Percentiles rank a stretch among this genome's conserved stretches.
Conservation (phyloP, 2,888 invertebrate species). For the Hirtodrosophila alboralis region DNA sequence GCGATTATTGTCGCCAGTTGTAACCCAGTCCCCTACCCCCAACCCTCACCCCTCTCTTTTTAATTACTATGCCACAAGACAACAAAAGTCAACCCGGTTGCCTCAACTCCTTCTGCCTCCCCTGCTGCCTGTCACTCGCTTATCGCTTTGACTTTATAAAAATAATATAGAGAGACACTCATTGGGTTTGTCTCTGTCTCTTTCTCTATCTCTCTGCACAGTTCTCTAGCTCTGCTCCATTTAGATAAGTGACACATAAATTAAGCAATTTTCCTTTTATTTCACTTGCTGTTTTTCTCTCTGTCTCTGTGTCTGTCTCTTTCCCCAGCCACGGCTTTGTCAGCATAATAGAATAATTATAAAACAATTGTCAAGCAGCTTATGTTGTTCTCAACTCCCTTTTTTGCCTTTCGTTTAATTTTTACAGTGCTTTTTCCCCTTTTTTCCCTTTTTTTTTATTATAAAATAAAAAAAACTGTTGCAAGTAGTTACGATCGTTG, state of each 20-base stretch:
- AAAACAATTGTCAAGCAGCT: slow-evolving; percentile 70
- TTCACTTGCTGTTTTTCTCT: slow-evolving; percentile 26
- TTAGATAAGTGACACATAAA: slow-evolving; percentile 79
- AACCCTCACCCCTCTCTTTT: slow-evolving; percentile 33
- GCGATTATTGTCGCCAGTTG: slow-evolving; percentile 70
- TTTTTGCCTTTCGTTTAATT: not conserved
- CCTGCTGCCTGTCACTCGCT: slow-evolving; percentile 54
- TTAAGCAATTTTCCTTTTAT: slow-evolving; percentile 77
- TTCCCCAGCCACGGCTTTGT: not conserved
- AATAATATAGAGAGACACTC: slow-evolving; percentile 66
- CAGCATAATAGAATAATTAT: slow-evolving; percentile 68
- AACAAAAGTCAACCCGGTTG: slow-evolving; percentile 42
- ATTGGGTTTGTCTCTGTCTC: slow-evolving; percentile 45
- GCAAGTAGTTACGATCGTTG: slow-evolving; percentile 30
- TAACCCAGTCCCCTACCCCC: not conserved
- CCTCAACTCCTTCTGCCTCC: not conserved
- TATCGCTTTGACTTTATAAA: slow-evolving; percentile 68
- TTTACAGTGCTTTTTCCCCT: slow-evolving; percentile 5
- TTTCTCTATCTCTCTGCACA: slow-evolving; percentile 24
- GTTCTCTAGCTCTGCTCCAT: slow-evolving; percentile 65
- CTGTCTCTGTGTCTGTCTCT: not conserved
- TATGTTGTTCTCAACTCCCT: slow-evolving; percentile 14
- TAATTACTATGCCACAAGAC: slow-evolving; percentile 70
- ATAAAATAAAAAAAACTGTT: slow-evolving; percentile 13
- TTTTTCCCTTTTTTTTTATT: slow-evolving; percentile 1